Conservation (phyloP, 2,797 vertebrate species). For the Sebastes iracundus region DNA sequence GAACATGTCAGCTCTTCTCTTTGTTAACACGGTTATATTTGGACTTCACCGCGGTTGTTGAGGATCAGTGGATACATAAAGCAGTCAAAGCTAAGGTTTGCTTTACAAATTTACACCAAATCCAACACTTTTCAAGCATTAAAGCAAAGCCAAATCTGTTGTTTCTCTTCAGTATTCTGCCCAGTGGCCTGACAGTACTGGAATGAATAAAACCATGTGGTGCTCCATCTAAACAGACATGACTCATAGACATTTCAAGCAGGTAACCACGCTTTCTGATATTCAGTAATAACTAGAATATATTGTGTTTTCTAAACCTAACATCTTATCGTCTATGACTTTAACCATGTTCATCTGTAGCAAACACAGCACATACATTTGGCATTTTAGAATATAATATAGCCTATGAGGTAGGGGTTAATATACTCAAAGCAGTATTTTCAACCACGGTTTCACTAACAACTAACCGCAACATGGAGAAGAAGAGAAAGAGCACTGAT, state of each 20-base stretch:
- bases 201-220: slow-evolving; percentile 21
- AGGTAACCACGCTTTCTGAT: neutral
- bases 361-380: neutral
- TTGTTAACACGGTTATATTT: slow-evolving; percentile 48
- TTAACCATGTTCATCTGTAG: neutral
- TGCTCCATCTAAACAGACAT: slow-evolving; percentile 9
- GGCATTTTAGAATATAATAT: neutral
- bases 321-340: neutral
- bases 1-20: slow-evolving; percentile 26
- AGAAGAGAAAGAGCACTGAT: neutral
- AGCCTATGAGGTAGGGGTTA: neutral
- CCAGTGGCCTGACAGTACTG: neutral
- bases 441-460: neutral
- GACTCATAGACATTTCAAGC: slow-evolving; percentile 9
- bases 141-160: neutral
- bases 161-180: slow-evolving; percentile 12
- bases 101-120: neutral
- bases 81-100: neutral
- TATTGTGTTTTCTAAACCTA: neutral
- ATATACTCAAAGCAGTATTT: neutral
- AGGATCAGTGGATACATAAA: slow-evolving; percentile 10
- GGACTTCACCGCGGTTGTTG: slow-evolving; percentile 11
- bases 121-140: neutral
- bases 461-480: neutral
- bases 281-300: neutral